A percentile compares a stretch with the other conserved stretches of the same genome.
Evolutionary conservation across 2,888 invertebrate species (phyloP).

Genomic region (Nysson spinosus): DNA sequence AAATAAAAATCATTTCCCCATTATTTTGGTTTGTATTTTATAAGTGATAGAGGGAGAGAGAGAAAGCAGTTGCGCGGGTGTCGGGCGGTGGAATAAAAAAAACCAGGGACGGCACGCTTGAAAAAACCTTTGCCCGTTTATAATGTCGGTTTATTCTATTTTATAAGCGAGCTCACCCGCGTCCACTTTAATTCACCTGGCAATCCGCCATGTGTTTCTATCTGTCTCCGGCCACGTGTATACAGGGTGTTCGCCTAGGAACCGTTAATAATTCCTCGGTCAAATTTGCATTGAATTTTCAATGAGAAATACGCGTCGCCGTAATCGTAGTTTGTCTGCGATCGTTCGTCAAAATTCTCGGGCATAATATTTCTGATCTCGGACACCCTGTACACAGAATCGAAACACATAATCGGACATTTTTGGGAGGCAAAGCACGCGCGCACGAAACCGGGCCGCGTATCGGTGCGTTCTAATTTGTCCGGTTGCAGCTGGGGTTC

Average conservation of each 20-base stretch:
- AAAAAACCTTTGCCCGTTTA: not conserved
- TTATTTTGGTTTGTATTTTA: too few species aligned
- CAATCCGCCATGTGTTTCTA: constrained; percentile 15
- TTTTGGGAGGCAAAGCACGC: constrained; percentile 33
- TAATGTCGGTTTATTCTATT: not conserved
- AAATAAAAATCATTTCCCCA: not conserved
- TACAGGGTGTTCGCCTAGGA: too few species aligned
- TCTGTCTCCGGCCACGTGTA: too few species aligned
- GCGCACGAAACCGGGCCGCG: constrained; percentile 18
- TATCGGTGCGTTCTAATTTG: constrained; percentile 54
- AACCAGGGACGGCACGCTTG: not conserved
- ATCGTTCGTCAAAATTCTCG: too few species aligned
- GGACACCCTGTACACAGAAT: too few species aligned
- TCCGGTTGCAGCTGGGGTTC: constrained; percentile 43
- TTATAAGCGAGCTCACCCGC: constrained; percentile 23
- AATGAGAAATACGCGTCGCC: too few species aligned
- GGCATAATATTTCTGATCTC: too few species aligned
- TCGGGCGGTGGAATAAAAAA: not conserved
- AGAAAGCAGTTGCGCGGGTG: too few species aligned
- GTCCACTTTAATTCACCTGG: constrained; percentile 9
- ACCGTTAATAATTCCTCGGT: too few species aligned
- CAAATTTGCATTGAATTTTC: too few species aligned
- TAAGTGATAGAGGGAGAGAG: too few species aligned
- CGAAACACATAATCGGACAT: constrained; percentile 34
- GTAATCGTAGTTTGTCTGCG: too few species aligned